Conservation (phyloP, 1,140 invertebrate species). For the Pseudachorutes palmiensis region DNA sequence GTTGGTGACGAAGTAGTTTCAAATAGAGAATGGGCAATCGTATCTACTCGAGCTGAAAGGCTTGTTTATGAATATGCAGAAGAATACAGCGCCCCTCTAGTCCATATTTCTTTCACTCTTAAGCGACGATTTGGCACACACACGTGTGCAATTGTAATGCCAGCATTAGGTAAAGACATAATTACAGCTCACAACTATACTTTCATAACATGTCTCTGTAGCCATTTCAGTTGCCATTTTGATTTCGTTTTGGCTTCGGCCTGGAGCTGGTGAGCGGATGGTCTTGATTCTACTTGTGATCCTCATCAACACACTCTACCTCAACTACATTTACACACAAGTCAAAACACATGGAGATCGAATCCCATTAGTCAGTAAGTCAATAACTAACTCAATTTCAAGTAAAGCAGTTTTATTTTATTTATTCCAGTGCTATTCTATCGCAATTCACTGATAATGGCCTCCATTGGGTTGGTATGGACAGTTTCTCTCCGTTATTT, state of each 20-base stretch:
- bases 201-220: constrained; percentile 7
- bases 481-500: constrained; percentile 36
- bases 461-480: constrained; percentile 31
- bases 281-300: constrained; percentile 23
- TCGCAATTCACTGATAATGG: constrained; percentile 35
- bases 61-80: not conserved
- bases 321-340: constrained; percentile 28
- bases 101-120: constrained; percentile 13
- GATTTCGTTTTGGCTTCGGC: constrained; percentile 35
- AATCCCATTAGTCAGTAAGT: constrained; percentile 33
- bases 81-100: constrained; percentile 16
- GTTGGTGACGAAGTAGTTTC: constrained; percentile 8
- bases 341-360: constrained; percentile 34
- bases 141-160: constrained; percentile 32
- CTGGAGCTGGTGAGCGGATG: constrained; percentile 25
- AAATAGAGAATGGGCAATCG: constrained; percentile 34
- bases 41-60: constrained; percentile 10
- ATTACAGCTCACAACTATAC: not conserved
- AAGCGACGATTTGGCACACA: constrained; percentile 22
- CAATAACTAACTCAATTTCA: constrained; percentile 5
- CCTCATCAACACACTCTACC: constrained; percentile 28
- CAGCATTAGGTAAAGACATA: constrained; percentile 27
- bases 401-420: not conserved
- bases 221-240: constrained; percentile 31
- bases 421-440: constrained; percentile 31